A percentile compares a stretch with the other conserved stretches of the same genome.
Evolutionary conservation across 2,888 invertebrate genomes (phyloP).

Genomic region (Mesorhabditis belari): DNA sequence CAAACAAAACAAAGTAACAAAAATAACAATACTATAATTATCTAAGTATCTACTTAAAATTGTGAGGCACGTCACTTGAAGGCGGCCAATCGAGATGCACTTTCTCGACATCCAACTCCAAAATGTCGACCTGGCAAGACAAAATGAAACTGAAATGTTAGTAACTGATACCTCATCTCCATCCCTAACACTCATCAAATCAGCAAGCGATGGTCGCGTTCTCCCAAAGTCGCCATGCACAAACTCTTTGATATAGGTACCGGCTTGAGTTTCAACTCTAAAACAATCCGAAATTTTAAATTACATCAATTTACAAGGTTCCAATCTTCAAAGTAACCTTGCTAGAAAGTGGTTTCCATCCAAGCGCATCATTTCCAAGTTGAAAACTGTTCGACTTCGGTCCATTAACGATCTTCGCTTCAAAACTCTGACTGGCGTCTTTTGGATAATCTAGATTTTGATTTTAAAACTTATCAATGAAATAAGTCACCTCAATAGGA

Average conservation of each 20-base stretch:
- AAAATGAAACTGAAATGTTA: background rate
- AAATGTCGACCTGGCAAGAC: constrained; percentile 68
- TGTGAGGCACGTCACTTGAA: constrained; percentile 6
- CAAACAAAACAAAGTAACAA: constrained; percentile 3
- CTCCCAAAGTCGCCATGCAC: constrained; percentile 90
- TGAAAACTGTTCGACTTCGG: constrained; percentile 38
- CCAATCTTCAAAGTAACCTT: constrained; percentile 14
- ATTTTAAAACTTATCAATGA: background rate
- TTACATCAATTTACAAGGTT: background rate
- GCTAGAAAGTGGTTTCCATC: constrained; percentile 36
- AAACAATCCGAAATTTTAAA: constrained; percentile 1
- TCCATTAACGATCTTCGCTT: constrained; percentile 46
- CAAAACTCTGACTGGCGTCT: constrained; percentile 40
- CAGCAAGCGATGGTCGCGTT: constrained; percentile 66
- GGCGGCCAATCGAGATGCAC: constrained; percentile 73
- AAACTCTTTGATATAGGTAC: constrained; percentile 85
- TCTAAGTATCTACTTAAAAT: constrained; percentile 3
- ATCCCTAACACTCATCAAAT: constrained; percentile 63
- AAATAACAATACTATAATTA: background rate
- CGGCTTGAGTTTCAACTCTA: constrained; percentile 50
- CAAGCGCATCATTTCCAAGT: constrained; percentile 27
- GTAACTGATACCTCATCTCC: constrained; percentile 17
- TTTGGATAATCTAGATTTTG: constrained; percentile 17
- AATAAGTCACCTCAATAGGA: constrained; percentile 11
- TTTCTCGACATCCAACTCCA: constrained; percentile 78